Evolutionary conservation across 2,797 vertebrate genomes (phyloP), one percentile per base, ranked within the genome.

Genomic region (Huso huso): DNA sequence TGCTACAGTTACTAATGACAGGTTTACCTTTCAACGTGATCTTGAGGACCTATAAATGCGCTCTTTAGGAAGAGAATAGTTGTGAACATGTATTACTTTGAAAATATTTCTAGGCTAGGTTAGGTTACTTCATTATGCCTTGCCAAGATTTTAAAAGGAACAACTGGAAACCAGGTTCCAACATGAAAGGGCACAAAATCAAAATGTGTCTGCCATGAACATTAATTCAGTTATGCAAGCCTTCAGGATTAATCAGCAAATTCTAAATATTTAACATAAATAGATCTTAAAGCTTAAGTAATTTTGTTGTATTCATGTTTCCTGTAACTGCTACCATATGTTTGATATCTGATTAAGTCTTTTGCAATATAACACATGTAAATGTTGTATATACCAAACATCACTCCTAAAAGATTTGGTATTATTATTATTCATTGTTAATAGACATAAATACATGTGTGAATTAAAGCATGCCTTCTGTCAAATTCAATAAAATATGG

Each of bases 251-350:
- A 58, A 58, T 58, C 55, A n/a, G 55, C 55, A 58, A 11, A 58
- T 15, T n/a, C 11, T 58, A 58, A 53, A 58, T n/a, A 58, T 58
- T 58, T n/a, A 58, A 11, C 52, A 11, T 9, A 9, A 53, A 53
- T 53, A 87, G 53, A 37, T 37, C 37, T 37, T 37, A 37, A 37
- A 37, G 37, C 37, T 37, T 37, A 37, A 37, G 37, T 37, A 4
- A 37, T 37, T 37, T 37, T 37, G 37, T 37, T 37, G 37, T 37
- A 37, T 37, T 37, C 37, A 37, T 37, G 37, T 37, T 37, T 37
- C 37, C 37, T 37, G 37, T 37, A 37, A 37, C 37, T 37, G 37
- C 37, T 37, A 37, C 37, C 5, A 37, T 37, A 37, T 37, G 37
- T 5, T 37, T 37, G 37, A 37, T 37, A 37, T 37, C 37, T 37